Evolutionary conservation across 2,888 invertebrate genomes (phyloP), one percentile per base, ranked within the genome.

Genomic region (Pantelozetes paolii): DNA sequence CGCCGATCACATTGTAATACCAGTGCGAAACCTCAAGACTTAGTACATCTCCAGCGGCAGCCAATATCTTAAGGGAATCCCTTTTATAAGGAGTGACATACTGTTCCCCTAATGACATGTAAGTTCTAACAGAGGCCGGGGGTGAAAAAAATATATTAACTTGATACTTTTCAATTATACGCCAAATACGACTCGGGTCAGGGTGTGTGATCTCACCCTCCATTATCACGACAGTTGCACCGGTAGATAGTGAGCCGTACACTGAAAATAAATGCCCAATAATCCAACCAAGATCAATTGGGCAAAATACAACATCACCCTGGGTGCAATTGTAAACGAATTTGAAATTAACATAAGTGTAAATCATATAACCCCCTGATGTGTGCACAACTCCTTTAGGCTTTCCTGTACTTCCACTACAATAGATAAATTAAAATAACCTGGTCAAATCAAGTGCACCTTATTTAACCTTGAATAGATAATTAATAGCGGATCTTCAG

Each of bases 1-100:
- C 81, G 18, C 86, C 84, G 9, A 82, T 81, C 79, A 84, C 82
- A 72, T 80, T 79, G 82, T 94, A 90, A 83, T 95, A 97, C 97
- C 97, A 98, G 70, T 90, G 82, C 97, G 97, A 98, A 0, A 97
- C 97, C 82, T 97, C 97, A 0, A 96, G 91, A 83, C 99, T 99
- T 78, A 99, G 99, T 0, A 99, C 99, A 82, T 99, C 99, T 0
- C 99, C 99, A 0, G 99, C 99, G 76, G 95, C 96, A 73, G 97
- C 99, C 79, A 99, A 85, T 26, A 99, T 89, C 81, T 90, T 88
- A 74, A 89, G 84, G 0, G 87, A 84, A 42, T 85, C 84, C 75
- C 89, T 80, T 79, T 88, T 85, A 80, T 89, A 87, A 78, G 90
- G 90, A 80, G n/a, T 88, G 1, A 97, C 93, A 74, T 88, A 86